A percentile compares a stretch with the other conserved stretches of the same genome.
Conservation (phyloP, 35 echinoderm and acorn worm genomes). For the Apostichopus parvimensis region DNA sequence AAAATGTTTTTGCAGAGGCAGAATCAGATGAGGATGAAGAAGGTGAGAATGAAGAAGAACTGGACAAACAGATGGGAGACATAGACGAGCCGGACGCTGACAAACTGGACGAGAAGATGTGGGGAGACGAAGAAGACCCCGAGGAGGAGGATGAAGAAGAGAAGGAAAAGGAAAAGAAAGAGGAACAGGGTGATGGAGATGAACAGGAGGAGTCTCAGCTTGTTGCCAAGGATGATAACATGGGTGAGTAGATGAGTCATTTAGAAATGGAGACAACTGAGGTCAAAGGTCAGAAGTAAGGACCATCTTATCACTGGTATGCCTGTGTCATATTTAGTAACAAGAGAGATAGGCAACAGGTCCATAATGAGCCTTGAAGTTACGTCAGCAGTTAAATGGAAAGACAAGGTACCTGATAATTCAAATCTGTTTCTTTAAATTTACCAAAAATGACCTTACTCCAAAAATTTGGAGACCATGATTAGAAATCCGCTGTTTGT, state of each 20-base stretch:
- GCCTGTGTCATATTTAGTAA: not conserved
- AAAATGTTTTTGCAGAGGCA: slow-evolving; percentile 48
- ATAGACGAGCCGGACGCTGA: slow-evolving; percentile 80
- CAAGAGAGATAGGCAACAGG: too few relatives aligned
- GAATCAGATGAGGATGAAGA: slow-evolving; percentile 82
- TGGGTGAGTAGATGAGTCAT: not conserved
- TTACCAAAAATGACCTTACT: too few relatives aligned
- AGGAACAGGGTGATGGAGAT: slow-evolving; percentile 70
- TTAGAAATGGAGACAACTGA: not conserved
- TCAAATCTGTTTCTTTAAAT: too few relatives aligned
- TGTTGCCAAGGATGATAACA: slow-evolving; percentile 93
- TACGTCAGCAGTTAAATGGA: too few relatives aligned
- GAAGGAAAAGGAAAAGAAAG: slow-evolving; percentile 74
- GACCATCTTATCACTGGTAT: not conserved
- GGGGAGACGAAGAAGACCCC: slow-evolving; percentile 87
- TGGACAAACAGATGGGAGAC: slow-evolving; percentile 99
- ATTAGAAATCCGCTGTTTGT: too few relatives aligned
- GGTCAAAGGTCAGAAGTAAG: not conserved
- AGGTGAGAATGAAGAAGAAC: slow-evolving; percentile 70
- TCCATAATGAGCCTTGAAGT: too few relatives aligned
- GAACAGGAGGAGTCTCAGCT: slow-evolving; percentile 73
- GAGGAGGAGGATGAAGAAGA: slow-evolving; percentile 76
- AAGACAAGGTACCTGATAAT: too few relatives aligned
- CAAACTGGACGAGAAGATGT: slow-evolving; percentile 97
- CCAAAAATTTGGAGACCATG: too few relatives aligned